Conservation (phyloP, 2,888 invertebrate genomes). For the Euphydryas editha region DNA sequence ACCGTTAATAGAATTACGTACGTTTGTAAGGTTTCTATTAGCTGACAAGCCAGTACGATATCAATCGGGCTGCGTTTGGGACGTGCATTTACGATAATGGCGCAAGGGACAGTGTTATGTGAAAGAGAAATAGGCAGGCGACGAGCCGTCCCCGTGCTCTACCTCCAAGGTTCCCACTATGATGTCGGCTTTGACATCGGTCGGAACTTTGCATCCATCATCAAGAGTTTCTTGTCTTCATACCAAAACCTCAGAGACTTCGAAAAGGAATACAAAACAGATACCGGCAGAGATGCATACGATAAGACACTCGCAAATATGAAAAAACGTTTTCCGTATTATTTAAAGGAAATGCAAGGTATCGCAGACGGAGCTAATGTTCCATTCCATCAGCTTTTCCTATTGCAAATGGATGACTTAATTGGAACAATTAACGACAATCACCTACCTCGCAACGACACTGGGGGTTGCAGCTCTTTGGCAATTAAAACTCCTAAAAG, state of each 20-base stretch:
- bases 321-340: conserved; percentile 89
- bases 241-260: conserved; percentile 86
- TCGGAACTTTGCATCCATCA: conserved; percentile 88
- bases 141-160: conserved; percentile 87
- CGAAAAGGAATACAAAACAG: conserved; percentile 88
- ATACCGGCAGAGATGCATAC: conserved; percentile 87
- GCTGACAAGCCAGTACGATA: conserved; percentile 50
- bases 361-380: conserved; percentile 93
- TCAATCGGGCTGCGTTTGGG: conserved; percentile 41
- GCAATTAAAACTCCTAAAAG: conserved; percentile 87
- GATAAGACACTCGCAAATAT: conserved; percentile 89
- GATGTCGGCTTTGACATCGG: conserved; percentile 95
- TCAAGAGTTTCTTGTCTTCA: conserved; percentile 87
- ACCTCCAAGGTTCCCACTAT: conserved; percentile 91
- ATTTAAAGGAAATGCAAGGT: conserved; percentile 92
- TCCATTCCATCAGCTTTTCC: conserved; percentile 93
- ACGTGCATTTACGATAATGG: conserved; percentile 45
- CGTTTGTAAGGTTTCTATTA: conserved; percentile 52
- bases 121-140: conserved; percentile 61
- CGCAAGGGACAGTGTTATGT: conserved; percentile 55
- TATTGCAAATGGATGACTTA: conserved; percentile 93
- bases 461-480: conserved; percentile 91
- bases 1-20: conserved; percentile 58
- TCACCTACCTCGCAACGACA: conserved; percentile 78
- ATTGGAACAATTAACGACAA: conserved; percentile 83